Evolutionary conservation across 2,888 invertebrate genomes (phyloP).

Genomic region (Plebejus anna): DNA sequence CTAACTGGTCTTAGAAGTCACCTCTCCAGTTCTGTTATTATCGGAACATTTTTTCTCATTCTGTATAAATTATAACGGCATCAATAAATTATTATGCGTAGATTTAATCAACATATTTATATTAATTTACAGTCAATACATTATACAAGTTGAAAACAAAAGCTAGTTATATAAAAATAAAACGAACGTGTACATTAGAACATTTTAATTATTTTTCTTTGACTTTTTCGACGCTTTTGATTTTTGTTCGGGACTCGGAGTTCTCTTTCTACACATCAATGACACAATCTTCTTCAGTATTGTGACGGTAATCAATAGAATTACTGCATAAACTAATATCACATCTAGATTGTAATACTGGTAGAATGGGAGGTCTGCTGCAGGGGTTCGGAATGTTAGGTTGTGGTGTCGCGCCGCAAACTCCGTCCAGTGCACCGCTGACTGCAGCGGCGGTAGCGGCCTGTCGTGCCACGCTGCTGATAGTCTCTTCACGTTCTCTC

Average conservation of each 20-base stretch:
- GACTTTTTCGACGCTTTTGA: conserved; percentile 37
- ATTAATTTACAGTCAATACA: too few species aligned
- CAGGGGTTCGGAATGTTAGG: conserved; percentile 67
- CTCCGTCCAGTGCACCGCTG: conserved; percentile 83
- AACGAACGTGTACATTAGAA: neutral
- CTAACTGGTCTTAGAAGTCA: neutral
- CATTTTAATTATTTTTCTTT: conserved; percentile 37
- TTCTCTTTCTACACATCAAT: conserved; percentile 37
- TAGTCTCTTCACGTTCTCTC: conserved; percentile 63
- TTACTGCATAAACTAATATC: conserved; percentile 41
- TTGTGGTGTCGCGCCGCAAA: conserved; percentile 79
- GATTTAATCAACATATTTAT: too few species aligned
- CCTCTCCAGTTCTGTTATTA: neutral
- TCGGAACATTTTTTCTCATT: neutral
- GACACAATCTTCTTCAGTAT: conserved; percentile 37
- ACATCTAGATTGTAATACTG: conserved; percentile 69
- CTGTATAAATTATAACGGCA: neutral
- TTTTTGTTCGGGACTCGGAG: conserved; percentile 25
- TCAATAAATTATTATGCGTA: neutral
- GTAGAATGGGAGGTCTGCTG: conserved; percentile 77
- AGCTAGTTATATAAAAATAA: neutral
- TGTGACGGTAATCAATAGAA: conserved; percentile 38
- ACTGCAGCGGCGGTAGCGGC: conserved; percentile 78
- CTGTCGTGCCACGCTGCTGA: conserved; percentile 80
- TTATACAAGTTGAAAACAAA: neutral